These are phyloP conservation scores for Leptopilina syphax DNA, from an alignment of 2,888 invertebrate species.

Conservation along the genomic window DNA sequence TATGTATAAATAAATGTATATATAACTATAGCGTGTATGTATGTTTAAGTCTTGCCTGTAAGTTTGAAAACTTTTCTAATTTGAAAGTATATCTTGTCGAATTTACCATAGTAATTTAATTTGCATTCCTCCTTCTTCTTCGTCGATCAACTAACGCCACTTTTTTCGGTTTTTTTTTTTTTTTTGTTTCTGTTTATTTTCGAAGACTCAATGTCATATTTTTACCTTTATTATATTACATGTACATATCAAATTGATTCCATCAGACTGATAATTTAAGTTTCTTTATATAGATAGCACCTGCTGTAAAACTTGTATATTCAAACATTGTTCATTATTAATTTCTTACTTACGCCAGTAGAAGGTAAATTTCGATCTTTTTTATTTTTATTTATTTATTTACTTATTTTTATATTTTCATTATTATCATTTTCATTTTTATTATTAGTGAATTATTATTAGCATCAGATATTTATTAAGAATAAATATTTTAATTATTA, in stretches of 20 bases:
- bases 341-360: neutral
- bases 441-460: too few relatives aligned
- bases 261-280: neutral
- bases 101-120: constrained; percentile 29
- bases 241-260: neutral
- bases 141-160: neutral
- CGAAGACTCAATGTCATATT: neutral
- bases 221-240: neutral
- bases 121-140: constrained; percentile 18
- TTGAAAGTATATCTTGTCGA: constrained; percentile 5
- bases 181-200: too few relatives aligned
- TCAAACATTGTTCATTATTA: neutral
- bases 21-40: too few relatives aligned
- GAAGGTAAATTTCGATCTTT: too few relatives aligned
- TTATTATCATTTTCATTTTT: too few relatives aligned
- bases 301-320: neutral
- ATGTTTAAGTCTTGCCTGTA: neutral
- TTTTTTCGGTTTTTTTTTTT: neutral
- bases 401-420: too few relatives aligned
- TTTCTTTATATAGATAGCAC: neutral
- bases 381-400: too few relatives aligned
- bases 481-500: too few relatives aligned
- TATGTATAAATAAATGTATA: neutral
- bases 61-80: constrained; percentile 36
- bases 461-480: too few relatives aligned